Base-by-base conservation (phyloP, 2,797 vertebrate species). In the Erpetoichthys calabaricus region DNA sequence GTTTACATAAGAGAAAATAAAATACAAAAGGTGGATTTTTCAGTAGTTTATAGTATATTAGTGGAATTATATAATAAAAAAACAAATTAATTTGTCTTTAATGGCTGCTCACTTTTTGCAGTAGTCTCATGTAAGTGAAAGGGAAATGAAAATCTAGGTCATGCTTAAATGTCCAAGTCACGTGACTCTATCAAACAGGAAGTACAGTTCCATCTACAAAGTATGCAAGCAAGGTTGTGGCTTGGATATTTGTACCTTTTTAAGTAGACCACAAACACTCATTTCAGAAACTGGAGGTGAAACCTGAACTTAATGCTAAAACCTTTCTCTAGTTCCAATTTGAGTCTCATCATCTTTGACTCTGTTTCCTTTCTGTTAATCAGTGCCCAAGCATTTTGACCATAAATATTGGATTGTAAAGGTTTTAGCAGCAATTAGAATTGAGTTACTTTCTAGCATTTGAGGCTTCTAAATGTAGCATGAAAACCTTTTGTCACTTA, bases 141-240 rank as follows among this genome's bases (percentile, higher is more conserved):
- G 42, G 25, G 52, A 52, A 59, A 56, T 52, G 61, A 49, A 63
- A 68, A 70, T 73, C 55, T 69, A 72, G 67, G 73, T 67, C 71
- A 71, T 42, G n/a, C n/a, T n/a, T n/a, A n/a, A n/a, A 44, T 56
- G 51, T 56, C 59, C 54, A 47, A 55, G 57, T 54, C 70, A 73
- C 6, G 3, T 75, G 76, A 68, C 46, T 56, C 56, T 44, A 63
- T 59, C 47, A 47, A 75, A 75, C 77, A 83, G 81, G 76, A 87
- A 86, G 70, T 59, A 65, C 69, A 70, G 71, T 65, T 70, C 71
- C 75, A 75, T 63, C 64, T 68, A 64, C 63, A 65, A 51, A 44
- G 72, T 69, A 72, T 73, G 45, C 74, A 68, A 71, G 60, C 67
- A 74, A 51, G n/a, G 67, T 66, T 67, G 1, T 61, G 65, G 67